Base-by-base conservation (phyloP, 2,888 invertebrate genomes). In the Vesta saturnalis region DNA sequence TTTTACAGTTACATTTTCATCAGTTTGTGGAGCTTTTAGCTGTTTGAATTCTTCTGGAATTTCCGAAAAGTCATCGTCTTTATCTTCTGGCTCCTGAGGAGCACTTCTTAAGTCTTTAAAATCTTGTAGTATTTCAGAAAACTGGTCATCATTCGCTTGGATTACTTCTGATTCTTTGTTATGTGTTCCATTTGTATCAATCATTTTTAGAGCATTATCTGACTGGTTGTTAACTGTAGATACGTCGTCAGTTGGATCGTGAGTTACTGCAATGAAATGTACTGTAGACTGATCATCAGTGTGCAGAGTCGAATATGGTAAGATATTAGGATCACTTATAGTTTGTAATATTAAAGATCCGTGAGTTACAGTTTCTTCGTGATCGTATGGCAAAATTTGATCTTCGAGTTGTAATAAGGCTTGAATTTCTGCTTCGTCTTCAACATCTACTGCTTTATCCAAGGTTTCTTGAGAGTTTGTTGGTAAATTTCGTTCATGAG, bases 311-410 rank as follows among this genome's bases (percentile, higher is more conserved):
- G 62, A 57, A 5, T 55, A 21, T n/a, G 66, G 62, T 43, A 70
- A 14, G 52, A 79, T 73, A 58, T 76, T 74, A 18, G 77, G 76
- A 8, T 80, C 85, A 76, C 89, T 88, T 72, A 91, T 87, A 10
- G 89, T 91, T 74, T 90, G 88, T 16, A 92, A 91, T 12, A 90
- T 86, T 52, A 92, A 81, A 3, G 89, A 87, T 1, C 90, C 91
- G 80, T 90, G 90, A 10, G 89, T 89, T 70, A 91, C 82, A 2
- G 85, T 89, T 83, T 89, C 90, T 65, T 87, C 86, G 87, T 19
- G 90, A 89, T 70, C 89, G 88, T 0, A 89, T 87, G 60, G 18
- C 10, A 89, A 86, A 30, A 88, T 85, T 73, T 86, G 85, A 79
- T 90, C 89, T 3, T 89, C 87, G 54, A 90, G 82, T 74, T 90